A percentile compares a stretch with the other conserved stretches of the same genome.
Evolutionary conservation across 2,797 vertebrate species (phyloP).

Genomic region (Sphenopsis melanotis): DNA sequence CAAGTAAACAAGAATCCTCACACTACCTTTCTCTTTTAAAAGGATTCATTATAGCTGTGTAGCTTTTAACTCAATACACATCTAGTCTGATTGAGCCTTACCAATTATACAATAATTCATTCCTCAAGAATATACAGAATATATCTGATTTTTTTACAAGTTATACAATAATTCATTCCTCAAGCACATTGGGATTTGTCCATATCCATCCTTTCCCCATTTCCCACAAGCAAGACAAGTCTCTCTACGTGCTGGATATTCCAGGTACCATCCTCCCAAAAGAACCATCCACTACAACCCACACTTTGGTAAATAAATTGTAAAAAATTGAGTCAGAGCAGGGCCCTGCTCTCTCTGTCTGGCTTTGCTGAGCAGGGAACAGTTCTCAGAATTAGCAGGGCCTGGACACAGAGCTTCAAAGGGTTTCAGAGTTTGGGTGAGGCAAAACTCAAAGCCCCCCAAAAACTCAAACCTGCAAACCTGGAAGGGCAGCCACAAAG

Average conservation of each 20-base stretch:
- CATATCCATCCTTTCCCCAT: not conserved
- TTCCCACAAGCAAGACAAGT: not conserved
- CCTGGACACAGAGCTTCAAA: not conserved
- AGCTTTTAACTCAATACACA: not conserved
- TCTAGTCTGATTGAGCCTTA: not conserved
- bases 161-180: not conserved
- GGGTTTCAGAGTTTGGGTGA: not conserved
- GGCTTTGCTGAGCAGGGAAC: not conserved
- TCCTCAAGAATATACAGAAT: too few species aligned
- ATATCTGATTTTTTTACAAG: too few species aligned
- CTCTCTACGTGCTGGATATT: not conserved
- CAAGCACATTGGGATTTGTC: fast-evolving
- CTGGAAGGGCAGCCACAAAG: not conserved
- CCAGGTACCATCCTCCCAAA: not conserved
- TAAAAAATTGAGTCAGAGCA: fast-evolving
- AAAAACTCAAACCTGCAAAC: not conserved
- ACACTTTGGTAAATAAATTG: not conserved
- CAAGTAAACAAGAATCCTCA: not conserved
- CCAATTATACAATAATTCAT: not conserved
- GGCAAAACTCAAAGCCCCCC: not conserved
- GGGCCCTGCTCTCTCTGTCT: not conserved
- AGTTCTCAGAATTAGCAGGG: not conserved
- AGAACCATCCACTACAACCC: not conserved
- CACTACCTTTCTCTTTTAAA: not conserved
- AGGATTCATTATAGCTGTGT: not conserved